These are phyloP conservation scores for Procambarus clarkii DNA, from an alignment of 1,140 invertebrate species.

Conservation along the genomic window DNA sequence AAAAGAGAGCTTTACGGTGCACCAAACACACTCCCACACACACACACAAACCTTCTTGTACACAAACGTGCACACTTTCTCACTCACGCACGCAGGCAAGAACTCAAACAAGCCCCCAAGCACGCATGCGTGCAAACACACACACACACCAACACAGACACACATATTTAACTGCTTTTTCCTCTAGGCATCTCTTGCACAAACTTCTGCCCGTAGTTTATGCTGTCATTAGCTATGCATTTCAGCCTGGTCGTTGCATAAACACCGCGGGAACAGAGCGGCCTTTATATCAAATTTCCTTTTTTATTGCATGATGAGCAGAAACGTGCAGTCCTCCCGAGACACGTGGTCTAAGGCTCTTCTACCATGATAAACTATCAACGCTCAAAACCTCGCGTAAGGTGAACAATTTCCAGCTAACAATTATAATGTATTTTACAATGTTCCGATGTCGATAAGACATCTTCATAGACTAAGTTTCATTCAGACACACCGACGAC, in stretches of 20 bases:
- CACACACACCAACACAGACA: conserved; percentile 27
- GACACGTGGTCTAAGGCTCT: too few relatives aligned
- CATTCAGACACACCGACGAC: too few relatives aligned
- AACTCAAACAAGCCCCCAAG: not conserved
- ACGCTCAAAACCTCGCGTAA: too few relatives aligned
- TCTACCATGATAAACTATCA: too few relatives aligned
- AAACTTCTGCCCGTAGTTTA: not conserved
- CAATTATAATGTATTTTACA: too few relatives aligned
- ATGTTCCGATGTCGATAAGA: too few relatives aligned
- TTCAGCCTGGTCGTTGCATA: conserved; percentile 8
- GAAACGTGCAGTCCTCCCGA: not conserved
- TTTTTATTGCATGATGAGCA: conserved; percentile 28
- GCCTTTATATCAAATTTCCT: conserved; percentile 16
- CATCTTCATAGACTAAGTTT: too few relatives aligned
- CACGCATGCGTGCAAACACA: conserved; percentile 11
- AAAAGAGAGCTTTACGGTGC: not conserved
- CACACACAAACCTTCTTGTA: not conserved
- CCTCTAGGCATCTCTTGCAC: not conserved
- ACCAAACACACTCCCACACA: not conserved
- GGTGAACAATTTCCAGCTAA: too few relatives aligned
- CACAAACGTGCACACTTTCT: not conserved
- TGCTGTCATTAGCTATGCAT: conserved; percentile 12
- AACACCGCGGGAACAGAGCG: conserved; percentile 13
- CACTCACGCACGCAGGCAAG: not conserved
- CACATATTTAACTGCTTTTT: not conserved